Base-by-base conservation (phyloP, 2,888 invertebrate species). In the Sussaba pulchella region DNA sequence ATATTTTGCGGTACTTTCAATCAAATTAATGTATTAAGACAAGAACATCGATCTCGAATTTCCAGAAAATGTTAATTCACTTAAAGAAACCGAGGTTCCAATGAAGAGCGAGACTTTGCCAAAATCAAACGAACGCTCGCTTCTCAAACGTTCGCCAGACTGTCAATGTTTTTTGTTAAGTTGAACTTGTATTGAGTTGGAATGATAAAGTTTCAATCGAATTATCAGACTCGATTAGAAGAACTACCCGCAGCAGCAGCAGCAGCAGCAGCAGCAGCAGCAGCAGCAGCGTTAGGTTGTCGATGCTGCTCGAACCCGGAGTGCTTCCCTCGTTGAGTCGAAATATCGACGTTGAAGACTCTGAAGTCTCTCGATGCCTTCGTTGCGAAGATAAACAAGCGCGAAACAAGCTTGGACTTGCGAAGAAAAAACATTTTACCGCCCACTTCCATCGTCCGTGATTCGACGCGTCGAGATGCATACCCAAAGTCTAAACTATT, bases 171-270 rank as follows among this genome's bases (percentile, higher is more conserved):
- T n/a, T 69, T 21, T 41, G 54, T 54, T 39, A 9, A 39, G 21
- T 2, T 36, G 41, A 39, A 69, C 54, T 43, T 45, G 66, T 19
- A 45, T 63, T 57, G 41, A 41, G 57, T 75, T 75, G 52, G 74
- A 75, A 75, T 66, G 52, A 75, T 79, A 71, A 79, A 79, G 79
- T 79, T 79, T 66, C 57, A 79, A 79, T 79, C 52, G 43, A 79
- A 79, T 79, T 79, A 79, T 71, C 47, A 64, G 66, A 75, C 75
- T 79, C 75, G 69, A 79, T 75, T 79, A 79, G 69, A 64, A 64
- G 57, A 39, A 69, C 24, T 43, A 21, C 47, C 21, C 41, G 57
- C 57, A 57, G 14, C 26, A 54, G 54, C 14, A 36, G 26, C 17
- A 41, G 26, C 24, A 21, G 45, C 21, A 50, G 57, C 26, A 57